Percentiles rank a stretch among this genome's conserved stretches.
phyloP scores from a whole-genome alignment of 2,888 invertebrate genomes.

The Tachystola acroxantha region DNA sequence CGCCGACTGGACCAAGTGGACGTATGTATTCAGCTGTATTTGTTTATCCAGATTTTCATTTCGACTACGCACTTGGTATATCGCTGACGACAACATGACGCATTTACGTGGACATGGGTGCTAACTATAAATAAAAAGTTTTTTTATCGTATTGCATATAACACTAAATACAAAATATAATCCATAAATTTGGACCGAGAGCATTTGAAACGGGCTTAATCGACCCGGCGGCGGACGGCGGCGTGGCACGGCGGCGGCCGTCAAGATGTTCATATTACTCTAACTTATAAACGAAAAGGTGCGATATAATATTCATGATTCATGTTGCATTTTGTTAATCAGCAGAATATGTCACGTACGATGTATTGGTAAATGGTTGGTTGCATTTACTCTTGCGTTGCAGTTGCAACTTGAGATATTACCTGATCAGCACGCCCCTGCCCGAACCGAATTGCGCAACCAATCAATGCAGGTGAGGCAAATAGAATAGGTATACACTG shows the following conservation, averaged over 20 bases:
- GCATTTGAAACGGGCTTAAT: too few species aligned
- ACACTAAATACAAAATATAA: too few species aligned
- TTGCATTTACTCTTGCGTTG: conserved; percentile 8
- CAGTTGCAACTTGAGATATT: conserved; percentile 26
- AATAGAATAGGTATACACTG: not conserved
- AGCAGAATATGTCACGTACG: not conserved
- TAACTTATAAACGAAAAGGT: too few species aligned
- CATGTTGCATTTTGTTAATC: not conserved
- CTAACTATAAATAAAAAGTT: conserved; percentile 29
- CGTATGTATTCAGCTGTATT: conserved; percentile 64
- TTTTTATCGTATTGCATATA: too few species aligned
- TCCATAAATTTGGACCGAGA: too few species aligned
- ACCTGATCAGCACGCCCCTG: too few species aligned
- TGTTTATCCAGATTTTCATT: conserved; percentile 35
- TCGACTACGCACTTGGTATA: conserved; percentile 24
- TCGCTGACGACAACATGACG: conserved; percentile 26
- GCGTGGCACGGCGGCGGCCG: too few species aligned
- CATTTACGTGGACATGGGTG: conserved; percentile 29
- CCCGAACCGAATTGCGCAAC: conserved; percentile 26
- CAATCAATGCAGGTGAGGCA: conserved; percentile 15
- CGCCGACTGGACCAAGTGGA: conserved; percentile 39
- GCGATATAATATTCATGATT: too few species aligned
- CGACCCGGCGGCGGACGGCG: too few species aligned
- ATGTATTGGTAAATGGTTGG: not conserved
- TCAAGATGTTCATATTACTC: too few species aligned